phyloP scores from a whole-genome alignment of 2,888 invertebrate species.

The Drosophila parthenogenetica region DNA sequence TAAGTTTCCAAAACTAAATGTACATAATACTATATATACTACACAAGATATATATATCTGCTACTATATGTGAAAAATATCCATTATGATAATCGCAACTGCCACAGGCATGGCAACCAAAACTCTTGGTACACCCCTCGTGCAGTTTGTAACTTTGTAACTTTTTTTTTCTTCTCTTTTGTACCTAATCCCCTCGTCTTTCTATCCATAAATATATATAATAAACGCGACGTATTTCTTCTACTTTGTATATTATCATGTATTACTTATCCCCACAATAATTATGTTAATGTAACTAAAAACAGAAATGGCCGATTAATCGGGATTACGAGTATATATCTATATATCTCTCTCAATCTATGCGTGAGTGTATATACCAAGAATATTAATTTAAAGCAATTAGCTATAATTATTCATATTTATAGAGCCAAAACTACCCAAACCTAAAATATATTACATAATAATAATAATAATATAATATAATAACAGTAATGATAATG shows the following conservation, averaged over 20 bases:
- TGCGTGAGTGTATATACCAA: constrained; percentile 64
- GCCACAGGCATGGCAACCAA: constrained; percentile 22
- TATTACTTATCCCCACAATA: constrained; percentile 35
- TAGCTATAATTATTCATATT: constrained; percentile 79
- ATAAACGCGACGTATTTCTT: constrained; percentile 36
- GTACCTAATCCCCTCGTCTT: constrained; percentile 51
- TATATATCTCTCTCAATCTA: constrained; percentile 39
- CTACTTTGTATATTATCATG: constrained; percentile 55
- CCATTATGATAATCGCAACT: constrained; percentile 52
- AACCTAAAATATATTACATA: constrained; percentile 67
- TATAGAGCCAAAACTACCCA: constrained; percentile 79
- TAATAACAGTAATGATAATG: constrained; percentile 32
- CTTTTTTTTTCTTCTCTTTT: constrained; percentile 36
- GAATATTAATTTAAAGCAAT: constrained; percentile 80
- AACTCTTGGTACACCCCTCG: constrained; percentile 32
- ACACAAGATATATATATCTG: constrained; percentile 30
- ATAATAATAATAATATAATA: constrained; percentile 11
- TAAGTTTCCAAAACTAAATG: constrained; percentile 78
- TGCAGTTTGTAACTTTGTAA: constrained; percentile 42
- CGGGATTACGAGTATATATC: constrained; percentile 29
- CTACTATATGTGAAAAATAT: constrained; percentile 38
- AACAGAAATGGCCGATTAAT: constrained; percentile 24
- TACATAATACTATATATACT: constrained; percentile 59
- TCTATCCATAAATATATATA: constrained; percentile 37
- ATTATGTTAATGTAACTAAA: constrained; percentile 63